phyloP scores from a whole-genome alignment of 2,797 vertebrate species.

The Buphagus erythrorhynchus region DNA sequence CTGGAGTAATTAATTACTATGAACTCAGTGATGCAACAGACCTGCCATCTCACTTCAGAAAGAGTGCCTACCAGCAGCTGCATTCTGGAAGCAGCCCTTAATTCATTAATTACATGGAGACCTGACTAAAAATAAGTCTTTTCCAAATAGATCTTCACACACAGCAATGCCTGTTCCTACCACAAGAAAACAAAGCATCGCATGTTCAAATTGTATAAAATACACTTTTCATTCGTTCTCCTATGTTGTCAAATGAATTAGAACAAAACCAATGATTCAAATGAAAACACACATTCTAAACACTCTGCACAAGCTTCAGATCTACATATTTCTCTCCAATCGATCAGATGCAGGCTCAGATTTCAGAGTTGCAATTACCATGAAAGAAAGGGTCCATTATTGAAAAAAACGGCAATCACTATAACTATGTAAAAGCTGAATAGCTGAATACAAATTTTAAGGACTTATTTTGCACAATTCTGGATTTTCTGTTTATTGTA shows the following conservation, averaged over 20 bases:
- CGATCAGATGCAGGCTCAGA: background rate
- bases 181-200: background rate
- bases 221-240: background rate
- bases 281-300: background rate
- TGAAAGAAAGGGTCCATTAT: background rate
- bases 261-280: background rate
- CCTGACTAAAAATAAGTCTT: background rate
- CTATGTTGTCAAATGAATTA: background rate
- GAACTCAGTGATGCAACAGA: background rate
- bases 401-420: background rate
- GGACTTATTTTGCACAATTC: background rate
- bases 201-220: background rate
- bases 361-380: background rate
- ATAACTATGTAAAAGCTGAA: background rate
- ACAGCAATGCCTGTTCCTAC: background rate
- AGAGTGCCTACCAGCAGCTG: background rate
- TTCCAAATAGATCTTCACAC: background rate
- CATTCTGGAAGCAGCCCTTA: background rate
- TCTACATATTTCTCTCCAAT: background rate
- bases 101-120: background rate
- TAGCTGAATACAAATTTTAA: background rate
- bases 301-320: background rate
- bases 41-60: background rate
- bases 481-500: background rate
- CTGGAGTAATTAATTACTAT: background rate